Evolutionary conservation across 2,113 vertebrate species (phyloP).

Genomic region (Erythrolamprus reginae): DNA sequence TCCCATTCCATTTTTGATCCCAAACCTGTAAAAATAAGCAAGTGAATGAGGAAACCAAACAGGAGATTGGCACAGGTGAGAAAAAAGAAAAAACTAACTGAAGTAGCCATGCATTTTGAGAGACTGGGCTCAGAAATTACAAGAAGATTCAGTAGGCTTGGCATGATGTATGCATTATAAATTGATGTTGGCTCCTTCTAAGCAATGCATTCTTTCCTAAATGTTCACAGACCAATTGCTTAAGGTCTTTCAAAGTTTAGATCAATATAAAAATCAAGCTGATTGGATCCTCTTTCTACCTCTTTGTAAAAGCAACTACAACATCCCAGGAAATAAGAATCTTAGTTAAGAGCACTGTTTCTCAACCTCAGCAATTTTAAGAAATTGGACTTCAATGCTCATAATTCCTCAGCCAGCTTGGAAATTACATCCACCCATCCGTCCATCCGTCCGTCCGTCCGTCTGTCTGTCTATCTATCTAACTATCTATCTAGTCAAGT

Average conservation of each 20-base stretch:
- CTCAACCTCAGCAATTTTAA: neutral
- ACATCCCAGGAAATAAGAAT: neutral
- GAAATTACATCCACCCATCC: neutral
- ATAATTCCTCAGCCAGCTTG: neutral
- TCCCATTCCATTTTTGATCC: neutral
- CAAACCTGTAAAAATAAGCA: neutral
- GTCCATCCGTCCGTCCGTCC: too few species aligned
- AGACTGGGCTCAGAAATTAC: neutral
- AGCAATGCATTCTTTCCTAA: neutral
- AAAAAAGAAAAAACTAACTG: neutral
- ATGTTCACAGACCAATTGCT: neutral
- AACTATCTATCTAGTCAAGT: too few species aligned
- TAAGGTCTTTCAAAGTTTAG: neutral
- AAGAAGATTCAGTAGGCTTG: neutral
- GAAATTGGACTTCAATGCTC: neutral
- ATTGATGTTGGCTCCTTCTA: neutral
- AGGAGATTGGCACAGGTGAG: neutral
- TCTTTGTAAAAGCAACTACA: neutral
- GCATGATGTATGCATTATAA: neutral
- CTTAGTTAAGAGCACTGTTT: neutral
- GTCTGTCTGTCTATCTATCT: too few species aligned
- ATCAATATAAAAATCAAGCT: neutral
- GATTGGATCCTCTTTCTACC: neutral
- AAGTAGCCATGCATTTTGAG: neutral
- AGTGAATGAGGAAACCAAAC: neutral